Percentiles rank a stretch among this genome's conserved stretches.
These are phyloP conservation scores for Sigmodon hispidus DNA, from an alignment of 2,113 vertebrate species.

Conservation along the genomic window DNA sequence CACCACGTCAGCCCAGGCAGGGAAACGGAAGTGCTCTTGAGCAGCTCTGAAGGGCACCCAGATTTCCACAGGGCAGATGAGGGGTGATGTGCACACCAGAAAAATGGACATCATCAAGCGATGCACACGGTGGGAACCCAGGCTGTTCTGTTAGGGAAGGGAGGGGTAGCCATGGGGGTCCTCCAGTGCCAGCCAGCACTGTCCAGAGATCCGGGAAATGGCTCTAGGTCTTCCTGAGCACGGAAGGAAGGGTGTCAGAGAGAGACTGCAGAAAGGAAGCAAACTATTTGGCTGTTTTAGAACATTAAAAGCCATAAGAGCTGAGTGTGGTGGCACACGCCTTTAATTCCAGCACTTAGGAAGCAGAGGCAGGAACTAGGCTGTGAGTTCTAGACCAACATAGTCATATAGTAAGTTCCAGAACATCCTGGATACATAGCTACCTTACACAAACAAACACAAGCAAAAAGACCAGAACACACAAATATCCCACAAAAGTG, in stretches of 20 bases:
- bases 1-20: background rate
- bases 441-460: background rate
- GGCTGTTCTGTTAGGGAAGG: background rate
- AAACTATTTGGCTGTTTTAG: background rate
- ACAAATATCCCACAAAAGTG: background rate
- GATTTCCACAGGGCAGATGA: background rate
- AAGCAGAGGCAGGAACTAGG: background rate
- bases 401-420: background rate
- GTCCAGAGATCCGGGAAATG: background rate
- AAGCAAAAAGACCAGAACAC: background rate
- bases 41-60: background rate
- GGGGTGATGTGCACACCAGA: background rate
- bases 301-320: background rate
- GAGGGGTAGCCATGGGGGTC: background rate
- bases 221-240: background rate
- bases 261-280: background rate
- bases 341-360: background rate
- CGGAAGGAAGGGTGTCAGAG: background rate
- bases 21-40: background rate
- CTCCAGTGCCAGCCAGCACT: background rate
- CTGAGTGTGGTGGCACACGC: background rate
- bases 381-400: background rate
- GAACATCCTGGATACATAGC: background rate
- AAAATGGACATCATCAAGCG: background rate
- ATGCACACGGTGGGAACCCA: background rate